A percentile compares a stretch with the other conserved stretches of the same genome.
phyloP scores from a whole-genome alignment of 2,888 invertebrate genomes.

The Cynaeus angustus region DNA sequence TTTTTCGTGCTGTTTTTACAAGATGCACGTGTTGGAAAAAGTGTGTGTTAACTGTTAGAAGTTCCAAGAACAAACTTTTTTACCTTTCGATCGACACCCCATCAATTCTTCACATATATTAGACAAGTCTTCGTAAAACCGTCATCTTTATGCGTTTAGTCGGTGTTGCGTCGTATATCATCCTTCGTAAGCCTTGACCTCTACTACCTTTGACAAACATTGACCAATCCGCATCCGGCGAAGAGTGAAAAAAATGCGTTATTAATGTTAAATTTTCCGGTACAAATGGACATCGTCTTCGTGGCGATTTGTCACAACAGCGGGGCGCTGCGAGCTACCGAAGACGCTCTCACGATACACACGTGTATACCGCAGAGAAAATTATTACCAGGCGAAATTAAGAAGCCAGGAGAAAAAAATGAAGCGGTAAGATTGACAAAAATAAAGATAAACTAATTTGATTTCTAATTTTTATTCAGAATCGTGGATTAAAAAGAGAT shows the following conservation, averaged over 20 bases:
- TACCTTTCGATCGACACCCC: conserved; percentile 5
- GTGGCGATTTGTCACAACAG: conserved; percentile 55
- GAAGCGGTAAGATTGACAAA: too few relatives aligned
- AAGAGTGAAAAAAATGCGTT: conserved; percentile 46
- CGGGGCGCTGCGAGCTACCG: conserved; percentile 47
- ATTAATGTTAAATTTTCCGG: conserved; percentile 49
- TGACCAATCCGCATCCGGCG: conserved; percentile 30
- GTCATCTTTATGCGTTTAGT: conserved; percentile 40
- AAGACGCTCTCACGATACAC: conserved; percentile 18
- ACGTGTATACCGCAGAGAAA: background rate
- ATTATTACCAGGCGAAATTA: too few relatives aligned
- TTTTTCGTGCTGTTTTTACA: background rate
- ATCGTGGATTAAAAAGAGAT: too few relatives aligned
- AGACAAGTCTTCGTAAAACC: conserved; percentile 39
- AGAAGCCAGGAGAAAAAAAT: too few relatives aligned
- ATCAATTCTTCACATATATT: conserved; percentile 30
- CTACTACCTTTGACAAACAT: conserved; percentile 32
- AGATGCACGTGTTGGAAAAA: background rate
- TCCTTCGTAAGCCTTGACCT: conserved; percentile 40
- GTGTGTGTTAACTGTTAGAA: background rate
- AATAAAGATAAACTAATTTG: too few relatives aligned
- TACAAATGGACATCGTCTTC: conserved; percentile 50
- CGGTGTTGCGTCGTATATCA: conserved; percentile 39
- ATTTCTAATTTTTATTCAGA: too few relatives aligned
- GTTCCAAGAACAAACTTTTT: background rate